These are phyloP conservation scores for Cryptocephalus moraei DNA, from an alignment of 2,888 invertebrate genomes.

Conservation along the genomic window DNA sequence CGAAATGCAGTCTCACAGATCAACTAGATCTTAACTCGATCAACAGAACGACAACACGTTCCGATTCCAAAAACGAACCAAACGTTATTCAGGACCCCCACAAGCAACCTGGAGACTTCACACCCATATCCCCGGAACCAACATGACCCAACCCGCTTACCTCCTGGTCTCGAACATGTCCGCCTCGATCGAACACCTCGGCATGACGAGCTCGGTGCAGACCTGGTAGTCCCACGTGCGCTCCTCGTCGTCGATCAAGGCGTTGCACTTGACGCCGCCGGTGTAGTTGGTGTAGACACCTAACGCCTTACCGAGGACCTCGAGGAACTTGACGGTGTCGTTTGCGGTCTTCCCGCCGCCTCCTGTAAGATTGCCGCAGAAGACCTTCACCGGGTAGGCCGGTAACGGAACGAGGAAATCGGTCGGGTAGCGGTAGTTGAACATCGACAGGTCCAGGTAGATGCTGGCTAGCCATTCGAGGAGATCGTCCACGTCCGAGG, in stretches of 20 bases:
- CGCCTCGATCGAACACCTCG: conserved; percentile 60
- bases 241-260: conserved; percentile 53
- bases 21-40: no score
- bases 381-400: conserved; percentile 66
- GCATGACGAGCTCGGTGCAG: conserved; percentile 97
- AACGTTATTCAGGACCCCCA: no score
- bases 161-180: conserved; percentile 73
- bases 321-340: conserved; percentile 37
- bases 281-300: conserved; percentile 76
- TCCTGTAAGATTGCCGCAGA: conserved; percentile 43
- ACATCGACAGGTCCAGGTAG: conserved; percentile 81
- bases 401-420: conserved; percentile 77
- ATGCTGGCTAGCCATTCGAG: conserved; percentile 62
- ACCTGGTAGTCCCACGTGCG: conserved; percentile 78
- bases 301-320: conserved; percentile 56
- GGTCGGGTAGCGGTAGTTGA: conserved; percentile 85
- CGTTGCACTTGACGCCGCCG: conserved; percentile 58
- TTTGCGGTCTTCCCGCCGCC: conserved; percentile 27
- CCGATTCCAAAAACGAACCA: no score
- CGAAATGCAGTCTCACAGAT: no score
- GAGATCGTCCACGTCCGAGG: conserved; percentile 45
- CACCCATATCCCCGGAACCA: no score
- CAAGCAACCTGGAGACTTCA: no score
- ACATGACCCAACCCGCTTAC: no score
- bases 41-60: no score